Percentiles rank a stretch among this genome's conserved stretches.
Conservation (phyloP, 2,888 invertebrate species). For the Diarsia mendica region DNA sequence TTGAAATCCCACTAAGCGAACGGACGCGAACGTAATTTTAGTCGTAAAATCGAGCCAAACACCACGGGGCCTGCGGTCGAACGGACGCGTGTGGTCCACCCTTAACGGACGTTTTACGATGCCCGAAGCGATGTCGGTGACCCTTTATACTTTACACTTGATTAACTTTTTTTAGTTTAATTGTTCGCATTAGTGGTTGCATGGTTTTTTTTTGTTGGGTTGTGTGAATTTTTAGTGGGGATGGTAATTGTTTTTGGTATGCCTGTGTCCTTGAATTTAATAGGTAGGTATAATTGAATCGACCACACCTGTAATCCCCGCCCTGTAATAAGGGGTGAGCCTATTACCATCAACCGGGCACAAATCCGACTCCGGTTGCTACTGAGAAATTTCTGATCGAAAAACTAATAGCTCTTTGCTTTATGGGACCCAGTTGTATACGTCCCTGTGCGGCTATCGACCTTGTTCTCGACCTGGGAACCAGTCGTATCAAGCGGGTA, state of each 20-base stretch:
- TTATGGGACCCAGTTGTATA: too few species aligned
- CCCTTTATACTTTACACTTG: slow-evolving; percentile 54
- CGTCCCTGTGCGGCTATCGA: too few species aligned
- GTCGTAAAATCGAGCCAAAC: slow-evolving; percentile 68
- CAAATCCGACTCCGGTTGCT: too few species aligned
- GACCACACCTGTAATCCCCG: too few species aligned
- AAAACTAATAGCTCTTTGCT: too few species aligned
- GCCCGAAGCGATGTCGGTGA: slow-evolving; percentile 42
- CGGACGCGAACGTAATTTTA: slow-evolving; percentile 69
- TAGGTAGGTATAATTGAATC: too few species aligned
- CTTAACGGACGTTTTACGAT: slow-evolving; percentile 61
- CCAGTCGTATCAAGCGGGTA: too few species aligned
- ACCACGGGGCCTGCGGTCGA: slow-evolving; percentile 51
- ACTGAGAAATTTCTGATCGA: too few species aligned
- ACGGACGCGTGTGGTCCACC: slow-evolving; percentile 63
- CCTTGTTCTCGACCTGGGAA: too few species aligned
- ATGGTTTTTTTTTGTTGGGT: neutral
- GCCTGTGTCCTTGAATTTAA: neutral
- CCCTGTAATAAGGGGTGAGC: too few species aligned
- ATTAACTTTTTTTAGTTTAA: slow-evolving; percentile 59
- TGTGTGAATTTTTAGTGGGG: slow-evolving; percentile 11
- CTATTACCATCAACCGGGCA: too few species aligned
- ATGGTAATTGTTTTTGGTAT: neutral
- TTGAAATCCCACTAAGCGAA: slow-evolving; percentile 68
- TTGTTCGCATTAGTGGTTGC: slow-evolving; percentile 35